Evolutionary conservation across 1,140 invertebrate genomes (phyloP), one percentile per base, ranked within the genome.

Genomic region (Drosophila orena): DNA sequence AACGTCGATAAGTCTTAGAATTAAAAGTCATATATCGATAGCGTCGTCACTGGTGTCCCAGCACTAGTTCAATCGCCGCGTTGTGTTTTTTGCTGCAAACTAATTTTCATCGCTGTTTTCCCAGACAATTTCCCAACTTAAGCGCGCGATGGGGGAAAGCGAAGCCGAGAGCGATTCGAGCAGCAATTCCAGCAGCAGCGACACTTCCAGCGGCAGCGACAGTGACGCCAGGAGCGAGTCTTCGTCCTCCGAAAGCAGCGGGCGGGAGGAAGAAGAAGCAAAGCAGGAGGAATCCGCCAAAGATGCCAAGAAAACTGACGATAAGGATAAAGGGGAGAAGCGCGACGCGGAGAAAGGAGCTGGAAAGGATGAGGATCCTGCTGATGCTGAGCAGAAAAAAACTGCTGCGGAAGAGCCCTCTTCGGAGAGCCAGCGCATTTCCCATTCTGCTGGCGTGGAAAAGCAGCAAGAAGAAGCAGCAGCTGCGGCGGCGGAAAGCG

Each of bases 161-260:
- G 88, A 90, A 27, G 49, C 79, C 12, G 88, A 91, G 14, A 88
- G 79, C 44, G 80, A 83, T 17, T 75, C 79, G 43, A 73, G 72
- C 79, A 55, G 57, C 17, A 85, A 73, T 73, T 79, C 81, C 27
- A 73, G 49, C 42, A 70, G 52, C 34, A 79, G 73, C 60, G 59
- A 53, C 30, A 59, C 47, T 42, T 49, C 54, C 58, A 60, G 61
- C 35, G 49, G 55, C 44, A 84, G 80, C 47, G 47, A 46, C 35
- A 77, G 61, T 14, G 58, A 57, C 30, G 72, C 24, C 72, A 69
- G 44, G 43, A 65, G 59, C 43, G 59, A 66, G 11, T 65, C 64
- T 27, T 46, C 50, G 10, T 46, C 55, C 38, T 69, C 47, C 37
- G 20, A 38, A 34, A 64, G 62, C 17, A 84, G 58, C 49, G 75